Evolutionary conservation across 2,888 invertebrate genomes (phyloP), one percentile per base, ranked within the genome.

Genomic region (Dichetophora obliterata): DNA sequence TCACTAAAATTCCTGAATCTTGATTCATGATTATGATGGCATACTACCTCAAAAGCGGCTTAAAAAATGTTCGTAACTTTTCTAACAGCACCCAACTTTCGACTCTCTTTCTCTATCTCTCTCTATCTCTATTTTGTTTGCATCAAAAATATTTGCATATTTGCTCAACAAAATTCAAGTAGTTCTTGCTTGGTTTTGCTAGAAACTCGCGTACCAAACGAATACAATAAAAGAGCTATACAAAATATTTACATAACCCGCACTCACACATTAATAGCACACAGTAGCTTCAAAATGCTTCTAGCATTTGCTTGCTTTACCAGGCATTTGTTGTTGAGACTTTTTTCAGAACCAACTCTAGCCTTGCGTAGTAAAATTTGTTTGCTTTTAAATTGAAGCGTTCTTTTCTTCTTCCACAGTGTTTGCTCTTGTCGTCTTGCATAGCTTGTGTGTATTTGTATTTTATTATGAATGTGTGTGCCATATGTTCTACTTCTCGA

Each of bases 351-450:
- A 71, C 54, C 37, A 34, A 52, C 24, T n/a, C 34, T 9, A 57
- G 57, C 37, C 43, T 34, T 54, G 19, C 37, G 57, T 31, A 48
- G 48, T 43, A 4, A 72, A 61, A 61, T 72, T 72, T 72, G 72
- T 72, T 72, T 72, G 50, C 48, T 5, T 48, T 72, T 48, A 72
- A 61, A 72, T 61, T 61, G 43, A 61, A 72, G 72, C 61, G 24
- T 61, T 27, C 24, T 61, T 8, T 5, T 2, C 43, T 43, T 14
- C 43, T 43, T 43, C 43, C 43, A 43, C 43, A 43, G 14, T 43
- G 11, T 43, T 11, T 43, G 43, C 43, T 43, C 43, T 43, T 43
- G 14, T 11, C 14, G 43, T 11, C 43, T 43, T 43, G 8, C 37
- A 37, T 6, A 5, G 37, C 8, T 37, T 37, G 37, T 37, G 16